phyloP scores from a whole-genome alignment of 1,140 invertebrate species.

The Heliothis subflexa region DNA sequence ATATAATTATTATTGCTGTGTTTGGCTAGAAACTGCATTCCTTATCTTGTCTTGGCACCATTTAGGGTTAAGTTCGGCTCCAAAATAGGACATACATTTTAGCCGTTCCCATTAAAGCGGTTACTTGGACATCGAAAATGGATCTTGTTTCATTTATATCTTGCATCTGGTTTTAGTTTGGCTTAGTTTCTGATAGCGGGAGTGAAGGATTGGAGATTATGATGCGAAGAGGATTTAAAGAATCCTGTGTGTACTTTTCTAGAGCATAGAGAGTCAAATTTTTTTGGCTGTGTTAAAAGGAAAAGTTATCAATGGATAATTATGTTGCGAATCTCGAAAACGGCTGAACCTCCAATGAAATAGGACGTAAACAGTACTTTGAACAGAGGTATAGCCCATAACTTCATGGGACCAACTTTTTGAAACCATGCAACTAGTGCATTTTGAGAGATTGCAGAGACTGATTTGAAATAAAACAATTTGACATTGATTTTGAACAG shows the following conservation, averaged over 20 bases:
- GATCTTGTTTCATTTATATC: constrained; percentile 24
- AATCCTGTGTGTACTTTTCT: not conserved
- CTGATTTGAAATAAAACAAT: too few species aligned
- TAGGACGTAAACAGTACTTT: too few species aligned
- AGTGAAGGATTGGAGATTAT: not conserved
- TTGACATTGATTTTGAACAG: too few species aligned
- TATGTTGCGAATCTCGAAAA: too few species aligned
- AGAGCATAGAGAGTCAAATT: not conserved
- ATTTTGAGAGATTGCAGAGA: too few species aligned
- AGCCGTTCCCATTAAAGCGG: constrained; percentile 17
- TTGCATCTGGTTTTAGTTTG: not conserved
- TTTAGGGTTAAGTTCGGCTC: constrained; percentile 26
- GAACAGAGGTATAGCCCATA: too few species aligned
- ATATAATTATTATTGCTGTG: constrained; percentile 23
- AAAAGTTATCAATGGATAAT: too few species aligned
- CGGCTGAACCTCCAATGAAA: too few species aligned
- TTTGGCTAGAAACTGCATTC: constrained; percentile 20
- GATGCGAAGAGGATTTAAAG: not conserved
- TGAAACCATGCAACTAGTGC: too few species aligned
- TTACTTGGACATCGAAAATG: constrained; percentile 16
- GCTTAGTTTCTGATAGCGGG: not conserved
- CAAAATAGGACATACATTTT: constrained; percentile 20
- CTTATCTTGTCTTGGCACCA: constrained; percentile 29
- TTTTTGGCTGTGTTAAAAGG: too few species aligned
- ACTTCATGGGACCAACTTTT: too few species aligned